These are phyloP conservation scores for Epicampocera succincta DNA, from an alignment of 2,888 invertebrate genomes.

Conservation along the genomic window DNA sequence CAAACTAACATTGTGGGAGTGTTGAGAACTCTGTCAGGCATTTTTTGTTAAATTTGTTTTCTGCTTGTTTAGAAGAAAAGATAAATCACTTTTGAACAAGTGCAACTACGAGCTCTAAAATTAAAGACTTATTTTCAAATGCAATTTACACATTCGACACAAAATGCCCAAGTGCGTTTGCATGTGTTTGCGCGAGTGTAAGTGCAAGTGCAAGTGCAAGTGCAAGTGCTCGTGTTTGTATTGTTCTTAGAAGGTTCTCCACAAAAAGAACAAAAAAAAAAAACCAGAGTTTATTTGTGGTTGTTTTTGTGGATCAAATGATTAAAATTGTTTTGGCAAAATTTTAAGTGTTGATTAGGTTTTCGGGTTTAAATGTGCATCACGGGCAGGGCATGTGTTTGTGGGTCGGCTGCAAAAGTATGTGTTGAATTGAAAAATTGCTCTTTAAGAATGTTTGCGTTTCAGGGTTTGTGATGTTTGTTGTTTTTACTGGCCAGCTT, in stretches of 20 bases:
- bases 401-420: slow-evolving; percentile 3
- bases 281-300: slow-evolving; percentile 67
- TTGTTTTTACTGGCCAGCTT: slow-evolving; percentile 17
- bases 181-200: slow-evolving; percentile 9
- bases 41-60: slow-evolving; percentile 22
- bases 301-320: slow-evolving; percentile 76
- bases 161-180: not conserved
- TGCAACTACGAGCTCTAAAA: slow-evolving; percentile 25
- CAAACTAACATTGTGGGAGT: slow-evolving; percentile 74
- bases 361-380: slow-evolving; percentile 69
- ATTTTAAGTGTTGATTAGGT: slow-evolving; percentile 74
- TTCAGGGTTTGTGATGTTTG: slow-evolving; percentile 28
- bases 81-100: slow-evolving; percentile 70
- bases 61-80: slow-evolving; percentile 52
- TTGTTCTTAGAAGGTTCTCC: slow-evolving; percentile 47
- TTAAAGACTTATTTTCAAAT: slow-evolving; percentile 41
- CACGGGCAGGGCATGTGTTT: slow-evolving; percentile 2
- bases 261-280: slow-evolving; percentile 52
- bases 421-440: slow-evolving; percentile 63
- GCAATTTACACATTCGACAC: slow-evolving; percentile 31
- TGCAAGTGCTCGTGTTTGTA: slow-evolving; percentile 27
- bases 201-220: slow-evolving; percentile 1
- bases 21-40: slow-evolving; percentile 53
- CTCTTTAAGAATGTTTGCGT: slow-evolving; percentile 60
- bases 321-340: slow-evolving; percentile 75